Base-by-base conservation (phyloP, 2,888 invertebrate species). In the Hyposoter dolosus region DNA sequence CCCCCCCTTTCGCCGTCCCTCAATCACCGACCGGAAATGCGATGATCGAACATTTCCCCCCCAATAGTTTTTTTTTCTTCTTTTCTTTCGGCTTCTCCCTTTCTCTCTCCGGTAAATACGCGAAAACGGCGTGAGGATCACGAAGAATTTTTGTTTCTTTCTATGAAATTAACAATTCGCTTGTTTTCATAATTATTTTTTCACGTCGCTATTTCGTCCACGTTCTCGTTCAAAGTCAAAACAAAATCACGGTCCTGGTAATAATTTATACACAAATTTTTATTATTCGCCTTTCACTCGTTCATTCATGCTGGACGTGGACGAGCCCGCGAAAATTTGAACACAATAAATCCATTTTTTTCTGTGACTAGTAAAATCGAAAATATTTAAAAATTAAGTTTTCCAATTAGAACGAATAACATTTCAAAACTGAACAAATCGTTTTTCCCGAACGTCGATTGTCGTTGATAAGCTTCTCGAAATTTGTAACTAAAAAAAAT, bases 221-320 rank as follows among this genome's bases (percentile, higher is more conserved):
- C 60, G 28, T 28, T 28, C 15, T 5, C 12, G 23, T 56, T 10
- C 53, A 17, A 23, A 23, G 10, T n/a, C 43, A 47, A 71, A 81
- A 63, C 19, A 81, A 47, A 50, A 45, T 3, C 45, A 68, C 71
- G 71, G 17, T 23, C 45, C 71, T 45, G 47, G 47, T 28, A 3
- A 32, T 47, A 17, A 50, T 45, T 40, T 45, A 15, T 5, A 15
- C 32, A 23, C n/a, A 15, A 9, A 32, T 47, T 43, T 74, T 60
- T 12, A 23, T 23, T 40, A 43, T 40, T 43, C 53, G 19, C 60
- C 56, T 74, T 23, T 60, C 53, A 69, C n/a, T 69, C 60, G 19
- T 84, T 63, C 84, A 84, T 85, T 82, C 81, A 82, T 82, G n/a
- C n/a, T n/a, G 60, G 75, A 80, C 45, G 17, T 15, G 6, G 40